These are phyloP conservation scores for Dioctria linearis DNA, from an alignment of 2,888 invertebrate genomes.

Conservation along the genomic window DNA sequence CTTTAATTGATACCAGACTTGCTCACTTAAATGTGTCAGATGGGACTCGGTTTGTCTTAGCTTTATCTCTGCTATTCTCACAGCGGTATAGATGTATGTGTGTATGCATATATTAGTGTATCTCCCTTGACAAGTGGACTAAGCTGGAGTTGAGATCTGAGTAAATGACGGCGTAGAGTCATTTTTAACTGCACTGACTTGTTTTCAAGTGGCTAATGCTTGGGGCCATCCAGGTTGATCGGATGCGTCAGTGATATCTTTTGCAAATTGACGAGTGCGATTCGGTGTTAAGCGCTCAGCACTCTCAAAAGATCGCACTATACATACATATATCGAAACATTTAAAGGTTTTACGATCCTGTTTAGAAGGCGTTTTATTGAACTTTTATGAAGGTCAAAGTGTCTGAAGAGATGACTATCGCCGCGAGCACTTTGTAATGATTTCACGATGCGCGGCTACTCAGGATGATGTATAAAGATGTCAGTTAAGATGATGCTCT, in stretches of 20 bases:
- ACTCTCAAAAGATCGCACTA: background rate
- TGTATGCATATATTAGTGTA: background rate
- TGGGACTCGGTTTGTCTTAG: slow-evolving; percentile 20
- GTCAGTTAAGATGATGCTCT: slow-evolving; percentile 28
- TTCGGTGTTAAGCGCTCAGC: slow-evolving; percentile 35
- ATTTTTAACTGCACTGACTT: slow-evolving; percentile 20
- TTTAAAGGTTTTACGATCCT: slow-evolving; percentile 48
- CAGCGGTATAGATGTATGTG: slow-evolving; percentile 12
- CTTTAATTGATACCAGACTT: slow-evolving; percentile 48
- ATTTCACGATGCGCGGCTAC: slow-evolving; percentile 9
- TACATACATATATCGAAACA: slow-evolving; percentile 36
- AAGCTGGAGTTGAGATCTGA: background rate
- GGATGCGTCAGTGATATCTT: slow-evolving; percentile 44
- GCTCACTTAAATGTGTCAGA: slow-evolving; percentile 41
- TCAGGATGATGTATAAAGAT: slow-evolving; percentile 23
- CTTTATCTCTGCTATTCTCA: slow-evolving; percentile 35
- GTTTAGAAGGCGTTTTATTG: slow-evolving; percentile 52
- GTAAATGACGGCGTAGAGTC: slow-evolving; percentile 23
- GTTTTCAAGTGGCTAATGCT: slow-evolving; percentile 25
- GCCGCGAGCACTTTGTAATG: slow-evolving; percentile 45
- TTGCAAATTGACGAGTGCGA: slow-evolving; percentile 51
- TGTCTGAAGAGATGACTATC: slow-evolving; percentile 46
- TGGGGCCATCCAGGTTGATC: slow-evolving; percentile 19
- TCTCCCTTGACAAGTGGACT: slow-evolving; percentile 16
- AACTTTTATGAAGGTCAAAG: slow-evolving; percentile 53